These are phyloP conservation scores for Lasioglossum baleicum DNA, from an alignment of 1,140 invertebrate genomes.

Conservation along the genomic window DNA sequence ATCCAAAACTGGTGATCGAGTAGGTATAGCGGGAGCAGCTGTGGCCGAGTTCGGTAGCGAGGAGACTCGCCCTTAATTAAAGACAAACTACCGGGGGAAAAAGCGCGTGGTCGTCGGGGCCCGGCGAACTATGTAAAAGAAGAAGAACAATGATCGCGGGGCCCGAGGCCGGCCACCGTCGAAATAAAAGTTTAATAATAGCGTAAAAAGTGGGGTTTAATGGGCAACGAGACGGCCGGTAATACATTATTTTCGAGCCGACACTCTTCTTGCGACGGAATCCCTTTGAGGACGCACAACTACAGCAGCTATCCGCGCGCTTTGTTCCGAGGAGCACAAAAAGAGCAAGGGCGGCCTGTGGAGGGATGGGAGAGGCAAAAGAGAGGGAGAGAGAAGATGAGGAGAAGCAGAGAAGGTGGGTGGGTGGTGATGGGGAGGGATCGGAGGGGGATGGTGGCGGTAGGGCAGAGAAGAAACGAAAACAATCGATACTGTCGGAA, in stretches of 20 bases:
- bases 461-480: constrained; percentile 57
- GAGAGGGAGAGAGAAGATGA: not conserved
- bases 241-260: constrained; percentile 51
- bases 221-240: constrained; percentile 28
- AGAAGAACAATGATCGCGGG: constrained; percentile 37
- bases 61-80: no score
- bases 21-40: no score
- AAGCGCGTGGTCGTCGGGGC: constrained; percentile 18
- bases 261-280: constrained; percentile 45
- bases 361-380: no score
- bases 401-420: not conserved
- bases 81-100: not conserved
- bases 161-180: constrained; percentile 5
- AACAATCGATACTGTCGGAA: constrained; percentile 71
- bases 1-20: no score
- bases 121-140: constrained; percentile 9
- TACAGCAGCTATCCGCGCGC: constrained; percentile 42
- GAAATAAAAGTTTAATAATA: constrained; percentile 45
- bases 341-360: constrained; percentile 22
- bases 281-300: constrained; percentile 49
- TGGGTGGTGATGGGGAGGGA: not conserved
- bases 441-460: not conserved
- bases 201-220: constrained; percentile 43
- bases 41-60: no score
- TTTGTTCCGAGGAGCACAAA: constrained; percentile 47